Evolutionary conservation across 2,797 vertebrate genomes (phyloP).

Genomic region (Calcarius lapponicus): DNA sequence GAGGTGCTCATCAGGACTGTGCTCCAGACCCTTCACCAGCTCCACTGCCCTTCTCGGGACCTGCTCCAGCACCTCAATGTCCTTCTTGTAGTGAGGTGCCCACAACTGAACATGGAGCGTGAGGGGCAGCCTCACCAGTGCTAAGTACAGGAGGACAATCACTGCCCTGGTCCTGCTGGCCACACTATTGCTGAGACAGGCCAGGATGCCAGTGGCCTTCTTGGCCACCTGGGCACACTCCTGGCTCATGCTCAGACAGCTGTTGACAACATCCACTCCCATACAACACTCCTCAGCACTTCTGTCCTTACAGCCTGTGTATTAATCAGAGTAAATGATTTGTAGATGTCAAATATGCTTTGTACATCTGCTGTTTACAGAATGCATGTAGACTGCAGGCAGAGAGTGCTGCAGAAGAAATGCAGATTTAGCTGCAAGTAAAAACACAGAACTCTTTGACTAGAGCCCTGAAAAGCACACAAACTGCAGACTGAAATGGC

Average conservation of each 20-base stretch:
- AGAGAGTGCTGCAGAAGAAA: not conserved
- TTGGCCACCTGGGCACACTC: not conserved
- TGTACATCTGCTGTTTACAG: not conserved
- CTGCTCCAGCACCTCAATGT: accelerated
- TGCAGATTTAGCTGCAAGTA: not conserved
- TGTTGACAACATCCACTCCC: not conserved
- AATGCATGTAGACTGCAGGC: not conserved
- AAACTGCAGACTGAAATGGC: not conserved
- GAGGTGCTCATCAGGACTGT: not conserved
- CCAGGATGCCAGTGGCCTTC: not conserved
- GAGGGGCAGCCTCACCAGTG: not conserved
- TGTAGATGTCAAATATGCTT: not conserved
- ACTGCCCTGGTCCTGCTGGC: not conserved
- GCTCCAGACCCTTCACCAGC: not conserved
- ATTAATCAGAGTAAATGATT: not conserved
- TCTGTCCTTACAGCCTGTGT: not conserved
- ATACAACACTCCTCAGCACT: not conserved
- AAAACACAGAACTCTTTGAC: not conserved
- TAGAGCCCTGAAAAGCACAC: not conserved
- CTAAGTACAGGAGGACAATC: accelerated
- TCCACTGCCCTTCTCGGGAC: not conserved
- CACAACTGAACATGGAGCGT: accelerated
- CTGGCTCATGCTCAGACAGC: not conserved
- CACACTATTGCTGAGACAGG: not conserved
- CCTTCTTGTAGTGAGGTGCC: not conserved